These are phyloP conservation scores for Samia ricini DNA, from an alignment of 1,140 invertebrate species.

Conservation along the genomic window DNA sequence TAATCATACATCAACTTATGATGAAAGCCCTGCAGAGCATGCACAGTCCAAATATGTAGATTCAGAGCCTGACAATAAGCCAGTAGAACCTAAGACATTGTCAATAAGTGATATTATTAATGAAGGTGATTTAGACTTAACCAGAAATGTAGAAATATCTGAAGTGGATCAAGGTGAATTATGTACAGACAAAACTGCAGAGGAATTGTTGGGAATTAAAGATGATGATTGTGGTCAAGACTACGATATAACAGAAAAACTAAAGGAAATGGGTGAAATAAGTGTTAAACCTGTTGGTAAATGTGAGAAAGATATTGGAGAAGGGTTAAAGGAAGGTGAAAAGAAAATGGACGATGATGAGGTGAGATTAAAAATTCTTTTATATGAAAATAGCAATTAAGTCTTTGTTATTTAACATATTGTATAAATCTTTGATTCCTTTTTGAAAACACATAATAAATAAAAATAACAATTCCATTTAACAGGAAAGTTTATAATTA, in stretches of 20 bases:
- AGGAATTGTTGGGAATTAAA: constrained; percentile 60
- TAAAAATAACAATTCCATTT: too few relatives aligned
- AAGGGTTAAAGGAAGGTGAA: constrained; percentile 40
- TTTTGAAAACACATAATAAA: too few relatives aligned
- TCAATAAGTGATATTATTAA: constrained; percentile 74
- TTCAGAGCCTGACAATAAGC: constrained; percentile 23
- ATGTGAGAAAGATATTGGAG: constrained; percentile 39
- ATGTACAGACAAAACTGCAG: constrained; percentile 61
- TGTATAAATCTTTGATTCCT: too few relatives aligned
- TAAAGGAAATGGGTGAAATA: constrained; percentile 80
- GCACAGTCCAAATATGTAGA: constrained; percentile 12
- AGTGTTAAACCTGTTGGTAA: constrained; percentile 61
- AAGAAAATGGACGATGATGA: constrained; percentile 49
- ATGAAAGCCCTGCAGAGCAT: not conserved
- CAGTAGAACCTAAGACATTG: constrained; percentile 59
- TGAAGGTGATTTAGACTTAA: constrained; percentile 68
- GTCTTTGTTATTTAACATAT: too few relatives aligned
- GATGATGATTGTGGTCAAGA: constrained; percentile 61
- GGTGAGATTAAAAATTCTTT: constrained; percentile 27
- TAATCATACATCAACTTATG: constrained; percentile 6
- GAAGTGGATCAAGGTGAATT: constrained; percentile 70
- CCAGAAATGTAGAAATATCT: constrained; percentile 73
- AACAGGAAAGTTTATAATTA: too few relatives aligned
- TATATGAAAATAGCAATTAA: not conserved
- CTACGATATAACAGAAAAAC: constrained; percentile 78